Conservation (phyloP, 2,113 vertebrate species). For the Nothobranchius kuhntae region DNA sequence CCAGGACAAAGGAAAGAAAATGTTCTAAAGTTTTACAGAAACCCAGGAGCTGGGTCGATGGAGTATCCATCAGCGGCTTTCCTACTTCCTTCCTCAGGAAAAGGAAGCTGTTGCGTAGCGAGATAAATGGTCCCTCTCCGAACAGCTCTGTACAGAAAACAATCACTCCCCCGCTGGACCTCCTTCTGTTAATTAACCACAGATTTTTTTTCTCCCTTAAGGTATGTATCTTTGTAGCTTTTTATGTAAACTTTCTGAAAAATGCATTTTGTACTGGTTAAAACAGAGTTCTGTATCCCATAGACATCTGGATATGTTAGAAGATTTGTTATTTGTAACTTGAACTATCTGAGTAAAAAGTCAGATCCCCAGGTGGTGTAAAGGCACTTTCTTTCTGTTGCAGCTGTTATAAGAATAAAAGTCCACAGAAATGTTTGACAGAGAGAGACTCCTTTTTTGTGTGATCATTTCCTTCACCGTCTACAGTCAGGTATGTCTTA, state of each 20-base stretch:
- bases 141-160: neutral
- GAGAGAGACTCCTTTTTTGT: constrained; percentile 13
- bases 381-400: neutral
- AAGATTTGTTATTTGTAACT: neutral
- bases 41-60: neutral
- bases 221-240: constrained; percentile 30
- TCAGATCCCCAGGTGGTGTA: neutral
- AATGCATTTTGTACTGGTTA: neutral
- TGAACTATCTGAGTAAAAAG: constrained; percentile 1
- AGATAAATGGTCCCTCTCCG: constrained; percentile 18
- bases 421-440: constrained; percentile 41
- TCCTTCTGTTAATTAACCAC: neutral
- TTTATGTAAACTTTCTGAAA: neutral
- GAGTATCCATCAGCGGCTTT: rapidly evolving
- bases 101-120: constrained; percentile 6
- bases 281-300: neutral
- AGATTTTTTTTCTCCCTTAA: neutral
- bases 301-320: neutral
- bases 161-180: neutral
- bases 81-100: constrained; percentile 59
- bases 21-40: neutral
- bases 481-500: constrained; percentile 41
- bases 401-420: constrained; percentile 4
- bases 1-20: neutral
- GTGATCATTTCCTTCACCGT: constrained; percentile 21